phyloP scores from a whole-genome alignment of 2,113 vertebrate genomes.

The Grantiella picta region DNA sequence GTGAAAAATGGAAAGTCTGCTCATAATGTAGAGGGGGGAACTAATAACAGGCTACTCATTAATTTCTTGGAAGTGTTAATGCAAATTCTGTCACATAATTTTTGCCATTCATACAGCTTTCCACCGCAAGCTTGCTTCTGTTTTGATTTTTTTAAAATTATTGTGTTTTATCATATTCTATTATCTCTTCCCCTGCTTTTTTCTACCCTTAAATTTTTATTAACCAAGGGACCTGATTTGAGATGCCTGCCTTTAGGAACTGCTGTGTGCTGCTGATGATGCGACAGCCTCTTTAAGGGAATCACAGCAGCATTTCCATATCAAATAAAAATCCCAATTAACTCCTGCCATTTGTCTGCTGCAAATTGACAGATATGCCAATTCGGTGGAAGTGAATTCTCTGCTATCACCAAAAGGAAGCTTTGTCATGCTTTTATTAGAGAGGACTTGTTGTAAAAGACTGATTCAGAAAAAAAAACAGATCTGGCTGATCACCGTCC shows the following conservation, averaged over 20 bases:
- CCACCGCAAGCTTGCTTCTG: not conserved
- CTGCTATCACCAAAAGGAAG: not conserved
- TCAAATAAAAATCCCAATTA: slow-evolving; percentile 43
- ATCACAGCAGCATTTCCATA: slow-evolving; percentile 21
- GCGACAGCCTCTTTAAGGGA: not conserved
- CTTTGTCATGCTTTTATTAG: not conserved
- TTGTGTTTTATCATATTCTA: not conserved
- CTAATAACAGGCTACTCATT: not conserved
- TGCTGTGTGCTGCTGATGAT: not conserved
- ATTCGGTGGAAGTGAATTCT: not conserved
- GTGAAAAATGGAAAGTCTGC: not conserved
- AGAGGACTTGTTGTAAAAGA: not conserved
- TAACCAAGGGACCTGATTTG: not conserved
- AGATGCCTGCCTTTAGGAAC: slow-evolving; percentile 26
- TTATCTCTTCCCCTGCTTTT: slow-evolving; percentile 1
- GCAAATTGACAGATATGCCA: slow-evolving; percentile 9
- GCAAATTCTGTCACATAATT: not conserved
- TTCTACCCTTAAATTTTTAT: slow-evolving; percentile 7
- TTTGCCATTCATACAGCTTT: not conserved
- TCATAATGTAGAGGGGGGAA: not conserved
- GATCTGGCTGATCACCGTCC: not conserved
- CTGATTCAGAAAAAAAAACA: not conserved
- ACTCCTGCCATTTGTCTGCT: not conserved
- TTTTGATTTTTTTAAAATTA: not conserved
- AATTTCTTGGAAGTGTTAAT: not conserved